Percentiles rank a stretch among this genome's conserved stretches.
Conservation (phyloP, 2,113 vertebrate species). For the Bungarus multicinctus region DNA sequence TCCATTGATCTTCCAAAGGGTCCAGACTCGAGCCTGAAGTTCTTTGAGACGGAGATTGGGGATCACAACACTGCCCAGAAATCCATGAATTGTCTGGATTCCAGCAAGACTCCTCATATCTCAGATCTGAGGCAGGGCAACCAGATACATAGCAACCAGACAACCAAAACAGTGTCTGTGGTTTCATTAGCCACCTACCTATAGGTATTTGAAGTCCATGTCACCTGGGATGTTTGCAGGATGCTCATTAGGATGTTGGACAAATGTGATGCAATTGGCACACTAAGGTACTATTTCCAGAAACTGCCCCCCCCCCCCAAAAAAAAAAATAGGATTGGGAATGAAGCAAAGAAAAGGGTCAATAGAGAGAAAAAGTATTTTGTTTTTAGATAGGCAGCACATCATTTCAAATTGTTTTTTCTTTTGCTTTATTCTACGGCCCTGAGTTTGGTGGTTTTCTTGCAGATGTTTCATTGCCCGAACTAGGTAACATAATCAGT, state of each 20-base stretch:
- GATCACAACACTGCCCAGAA: background rate
- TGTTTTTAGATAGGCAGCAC: background rate
- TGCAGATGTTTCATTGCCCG: no score
- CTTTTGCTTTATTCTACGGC: background rate
- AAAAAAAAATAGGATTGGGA: background rate
- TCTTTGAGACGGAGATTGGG: rapidly evolving
- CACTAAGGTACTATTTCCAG: background rate
- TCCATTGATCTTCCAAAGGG: background rate
- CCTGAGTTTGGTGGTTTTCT: no score
- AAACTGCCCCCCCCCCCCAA: no score
- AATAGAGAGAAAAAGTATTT: background rate
- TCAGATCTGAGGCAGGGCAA: background rate
- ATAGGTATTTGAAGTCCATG: no score
- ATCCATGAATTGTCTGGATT: background rate
- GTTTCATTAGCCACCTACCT: background rate
- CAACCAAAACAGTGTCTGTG: background rate
- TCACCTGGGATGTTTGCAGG: background rate
- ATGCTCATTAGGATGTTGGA: background rate
- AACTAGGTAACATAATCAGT: no score
- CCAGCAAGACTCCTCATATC: background rate
- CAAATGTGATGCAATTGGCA: background rate
- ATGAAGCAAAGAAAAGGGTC: background rate
- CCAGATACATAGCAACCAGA: background rate
- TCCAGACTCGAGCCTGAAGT: background rate
- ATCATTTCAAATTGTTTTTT: background rate